Evolutionary conservation across 1,140 invertebrate species (phyloP), one percentile per base, ranked within the genome.

Genomic region (Micrasema longulum): DNA sequence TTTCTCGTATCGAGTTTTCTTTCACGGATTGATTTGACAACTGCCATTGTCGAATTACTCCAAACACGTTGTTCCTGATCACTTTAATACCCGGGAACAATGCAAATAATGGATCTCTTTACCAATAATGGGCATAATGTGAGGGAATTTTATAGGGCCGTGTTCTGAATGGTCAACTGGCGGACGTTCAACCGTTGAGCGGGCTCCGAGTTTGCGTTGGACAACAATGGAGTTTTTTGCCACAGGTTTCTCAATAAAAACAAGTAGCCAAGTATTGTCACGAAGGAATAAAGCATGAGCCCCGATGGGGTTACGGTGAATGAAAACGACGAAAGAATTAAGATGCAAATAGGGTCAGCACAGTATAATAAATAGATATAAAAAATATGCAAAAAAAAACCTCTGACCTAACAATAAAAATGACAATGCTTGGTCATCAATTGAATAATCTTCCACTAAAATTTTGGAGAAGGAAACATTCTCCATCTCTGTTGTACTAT

Each of bases 221-320:
- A 53, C 50, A 31, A 53, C 50, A 53, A 53, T 53, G 50, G 22
- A 18, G 50, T 22, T 53, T 53, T 53, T 23, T 53, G 50, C 50
- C 50, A 22, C 50, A 57, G 53, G 53, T 57, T 57, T 38, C 53
- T 18, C 53, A 57, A 57, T 57, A 57, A 57, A 57, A 57, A 57
- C 53, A 57, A 57, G 53, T 57, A 57, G 53, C 53, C 18, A 22
- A 16, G 26, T 16, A 57, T 57, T 57, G 53, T 57, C 31, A 11
- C 31, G 5, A 57, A 16, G 53, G 26, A 6, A 57, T 36, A 57
- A 57, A 36, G 53, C 16, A 57, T 53, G 26, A n/a, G n/a, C 53
- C 35, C 20, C 36, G 53, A 57, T 57, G 53, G 53, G 53, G 53
- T 57, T 57, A 57, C 31, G 26, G 20, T 57, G 53, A 57, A 57